phyloP scores from a whole-genome alignment of 2,113 vertebrate species.

The Oryzias melastigma region DNA sequence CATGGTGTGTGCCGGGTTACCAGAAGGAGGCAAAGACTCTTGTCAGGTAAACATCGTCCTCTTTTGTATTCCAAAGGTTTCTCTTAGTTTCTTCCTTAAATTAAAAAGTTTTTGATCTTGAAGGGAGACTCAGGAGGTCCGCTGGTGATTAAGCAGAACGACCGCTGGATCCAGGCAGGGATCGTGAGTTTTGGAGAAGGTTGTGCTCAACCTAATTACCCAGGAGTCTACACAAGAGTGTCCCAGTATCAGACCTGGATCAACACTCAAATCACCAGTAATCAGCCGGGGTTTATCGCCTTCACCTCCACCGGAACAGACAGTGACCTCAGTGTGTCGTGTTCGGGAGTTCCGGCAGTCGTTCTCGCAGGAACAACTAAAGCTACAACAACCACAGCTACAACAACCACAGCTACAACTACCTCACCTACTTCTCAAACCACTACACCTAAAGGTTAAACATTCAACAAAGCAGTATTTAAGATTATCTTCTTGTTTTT shows the following conservation, averaged over 20 bases:
- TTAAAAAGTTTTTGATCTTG: not conserved
- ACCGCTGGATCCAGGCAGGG: slow-evolving; percentile 80
- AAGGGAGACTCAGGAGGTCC: slow-evolving; percentile 89
- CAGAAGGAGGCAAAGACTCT: slow-evolving; percentile 72
- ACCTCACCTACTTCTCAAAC: not conserved
- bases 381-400: not conserved
- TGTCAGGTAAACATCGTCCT: slow-evolving; percentile 53
- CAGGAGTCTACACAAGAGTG: slow-evolving; percentile 83
- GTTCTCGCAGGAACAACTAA: not conserved
- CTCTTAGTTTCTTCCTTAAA: not conserved
- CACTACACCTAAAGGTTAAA: too few species aligned
- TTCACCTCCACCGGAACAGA: slow-evolving; percentile 53
- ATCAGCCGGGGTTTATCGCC: slow-evolving; percentile 44
- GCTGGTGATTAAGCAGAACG: slow-evolving; percentile 74
- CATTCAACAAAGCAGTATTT: too few species aligned
- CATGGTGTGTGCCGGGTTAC: slow-evolving; percentile 80
- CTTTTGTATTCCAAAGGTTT: not conserved
- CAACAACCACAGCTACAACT: not conserved
- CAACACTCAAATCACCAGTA: slow-evolving; percentile 3
- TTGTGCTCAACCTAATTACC: slow-evolving; percentile 77
- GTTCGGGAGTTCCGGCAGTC: not conserved
- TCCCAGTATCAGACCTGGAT: slow-evolving; percentile 82
- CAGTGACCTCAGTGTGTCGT: slow-evolving; percentile 43
- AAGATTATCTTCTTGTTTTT: too few species aligned
- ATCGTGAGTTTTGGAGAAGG: slow-evolving; percentile 83